Conservation (phyloP, 2,113 vertebrate genomes). For the Meleagris gallopavo region DNA sequence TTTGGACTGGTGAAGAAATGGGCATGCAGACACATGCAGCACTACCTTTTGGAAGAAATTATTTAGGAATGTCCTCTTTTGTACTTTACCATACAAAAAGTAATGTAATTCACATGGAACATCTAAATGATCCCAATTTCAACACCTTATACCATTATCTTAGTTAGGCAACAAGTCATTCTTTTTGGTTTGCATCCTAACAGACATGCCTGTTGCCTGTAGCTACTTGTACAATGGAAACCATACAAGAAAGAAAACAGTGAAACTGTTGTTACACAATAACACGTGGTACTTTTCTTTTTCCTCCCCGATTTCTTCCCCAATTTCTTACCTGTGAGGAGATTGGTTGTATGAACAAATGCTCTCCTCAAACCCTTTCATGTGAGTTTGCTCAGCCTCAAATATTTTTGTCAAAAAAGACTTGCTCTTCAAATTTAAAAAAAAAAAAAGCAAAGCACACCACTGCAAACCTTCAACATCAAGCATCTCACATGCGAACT, state of each 20-base stretch:
- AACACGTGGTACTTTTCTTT: background rate
- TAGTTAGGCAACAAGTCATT: background rate
- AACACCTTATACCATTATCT: background rate
- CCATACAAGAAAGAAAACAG: background rate
- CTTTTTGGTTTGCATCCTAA: background rate
- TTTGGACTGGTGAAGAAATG: background rate
- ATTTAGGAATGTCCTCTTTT: background rate
- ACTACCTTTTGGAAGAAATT: background rate
- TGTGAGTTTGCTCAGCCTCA: background rate
- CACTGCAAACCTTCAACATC: background rate
- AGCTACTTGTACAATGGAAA: background rate
- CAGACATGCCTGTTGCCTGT: background rate
- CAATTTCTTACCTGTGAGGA: background rate
- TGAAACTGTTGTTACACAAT: background rate
- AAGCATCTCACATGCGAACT: background rate
- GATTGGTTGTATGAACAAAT: background rate
- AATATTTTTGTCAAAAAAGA: slow-evolving; percentile 1
- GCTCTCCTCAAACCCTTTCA: background rate
- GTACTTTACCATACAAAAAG: background rate
- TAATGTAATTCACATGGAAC: background rate
- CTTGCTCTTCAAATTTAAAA: background rate
- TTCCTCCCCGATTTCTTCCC: background rate
- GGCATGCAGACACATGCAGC: background rate
- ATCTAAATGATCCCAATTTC: background rate
- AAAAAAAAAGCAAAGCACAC: background rate